These are phyloP conservation scores for Pomatostomus ruficeps DNA, from an alignment of 2,113 vertebrate species.

Conservation along the genomic window DNA sequence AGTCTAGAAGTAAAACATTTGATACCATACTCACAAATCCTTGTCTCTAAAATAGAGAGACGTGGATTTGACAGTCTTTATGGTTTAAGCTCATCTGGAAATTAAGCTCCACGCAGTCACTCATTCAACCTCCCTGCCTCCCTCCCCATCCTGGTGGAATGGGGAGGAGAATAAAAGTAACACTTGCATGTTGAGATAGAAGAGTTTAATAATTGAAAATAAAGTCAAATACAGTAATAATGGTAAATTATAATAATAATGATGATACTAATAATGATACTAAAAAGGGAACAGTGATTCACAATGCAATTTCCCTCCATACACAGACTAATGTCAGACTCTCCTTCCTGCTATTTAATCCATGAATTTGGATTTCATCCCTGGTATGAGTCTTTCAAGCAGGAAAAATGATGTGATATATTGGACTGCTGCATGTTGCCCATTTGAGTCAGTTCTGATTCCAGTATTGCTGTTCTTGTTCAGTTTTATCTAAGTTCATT, in stretches of 20 bases:
- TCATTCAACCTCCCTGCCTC: background rate
- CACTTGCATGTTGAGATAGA: background rate
- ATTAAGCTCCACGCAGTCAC: accelerated
- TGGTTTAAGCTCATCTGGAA: background rate
- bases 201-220: background rate
- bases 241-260: background rate
- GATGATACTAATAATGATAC: background rate
- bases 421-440: background rate
- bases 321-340: accelerated
- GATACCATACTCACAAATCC: background rate
- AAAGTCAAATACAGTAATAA: background rate
- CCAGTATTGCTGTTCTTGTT: background rate
- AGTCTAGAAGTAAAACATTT: background rate
- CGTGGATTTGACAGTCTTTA: background rate
- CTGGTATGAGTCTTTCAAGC: background rate
- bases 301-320: background rate
- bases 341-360: background rate
- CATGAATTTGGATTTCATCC: background rate
- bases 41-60: background rate
- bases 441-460: background rate
- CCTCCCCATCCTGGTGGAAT: background rate
- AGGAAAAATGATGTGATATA: too few species aligned
- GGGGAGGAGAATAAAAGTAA: background rate
- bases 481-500: background rate
- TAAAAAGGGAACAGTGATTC: background rate